Evolutionary conservation across 2,888 invertebrate genomes (phyloP).

Genomic region (Lycophotia porphyrea): DNA sequence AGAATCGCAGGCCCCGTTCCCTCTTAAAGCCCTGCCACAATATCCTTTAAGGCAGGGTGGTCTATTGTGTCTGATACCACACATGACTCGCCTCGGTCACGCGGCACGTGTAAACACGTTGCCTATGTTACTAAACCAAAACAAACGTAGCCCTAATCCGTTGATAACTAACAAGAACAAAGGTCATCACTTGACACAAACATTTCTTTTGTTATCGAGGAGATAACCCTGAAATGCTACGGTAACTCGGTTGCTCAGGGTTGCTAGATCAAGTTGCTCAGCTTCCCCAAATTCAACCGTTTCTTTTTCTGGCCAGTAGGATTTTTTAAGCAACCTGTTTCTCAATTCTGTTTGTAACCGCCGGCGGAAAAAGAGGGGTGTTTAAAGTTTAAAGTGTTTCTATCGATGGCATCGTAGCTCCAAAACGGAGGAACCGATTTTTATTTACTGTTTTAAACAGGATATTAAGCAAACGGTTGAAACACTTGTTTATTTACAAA

Average conservation of each 20-base stretch:
- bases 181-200: slow-evolving; percentile 44
- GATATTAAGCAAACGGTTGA: too few species aligned
- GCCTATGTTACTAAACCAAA: slow-evolving; percentile 24
- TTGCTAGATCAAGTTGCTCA: background rate
- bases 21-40: background rate
- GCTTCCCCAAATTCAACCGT: background rate
- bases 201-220: slow-evolving; percentile 44
- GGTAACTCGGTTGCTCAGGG: slow-evolving; percentile 56
- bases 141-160: slow-evolving; percentile 42
- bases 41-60: background rate
- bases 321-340: too few species aligned
- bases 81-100: slow-evolving; percentile 8
- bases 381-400: too few species aligned
- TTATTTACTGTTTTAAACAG: background rate
- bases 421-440: too few species aligned
- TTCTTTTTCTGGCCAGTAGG: too few species aligned
- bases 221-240: slow-evolving; percentile 57
- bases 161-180: slow-evolving; percentile 40
- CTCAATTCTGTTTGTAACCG: background rate
- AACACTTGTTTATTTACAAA: background rate
- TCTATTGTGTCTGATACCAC: background rate
- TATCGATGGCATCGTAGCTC: too few species aligned
- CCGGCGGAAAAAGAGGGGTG: too few species aligned
- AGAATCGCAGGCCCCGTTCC: too few species aligned
- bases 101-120: slow-evolving; percentile 11